A percentile compares a stretch with the other conserved stretches of the same genome.
phyloP scores from a whole-genome alignment of 2,888 invertebrate species.

The Lottia gigantea region DNA sequence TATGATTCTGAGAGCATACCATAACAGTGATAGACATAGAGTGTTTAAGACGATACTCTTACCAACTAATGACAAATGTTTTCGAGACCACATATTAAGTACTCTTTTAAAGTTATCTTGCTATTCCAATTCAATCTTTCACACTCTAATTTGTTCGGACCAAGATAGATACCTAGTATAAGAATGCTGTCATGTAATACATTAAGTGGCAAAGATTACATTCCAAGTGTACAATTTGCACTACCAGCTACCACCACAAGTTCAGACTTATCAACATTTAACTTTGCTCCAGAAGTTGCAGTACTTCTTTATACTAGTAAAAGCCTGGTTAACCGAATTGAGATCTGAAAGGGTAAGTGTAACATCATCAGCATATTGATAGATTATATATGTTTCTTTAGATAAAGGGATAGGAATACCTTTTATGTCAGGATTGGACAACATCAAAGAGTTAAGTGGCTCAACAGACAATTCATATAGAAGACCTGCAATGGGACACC shows the following conservation, averaged over 20 bases:
- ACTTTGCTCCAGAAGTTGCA: background rate
- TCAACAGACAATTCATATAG: background rate
- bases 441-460: background rate
- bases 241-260: background rate
- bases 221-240: background rate
- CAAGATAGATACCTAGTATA: slow-evolving; percentile 1
- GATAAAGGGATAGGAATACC: background rate
- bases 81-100: background rate
- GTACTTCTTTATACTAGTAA: background rate
- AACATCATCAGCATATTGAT: background rate
- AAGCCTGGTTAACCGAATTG: background rate
- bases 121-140: background rate
- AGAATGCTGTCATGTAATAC: background rate
- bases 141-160: background rate
- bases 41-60: background rate
- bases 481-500: background rate
- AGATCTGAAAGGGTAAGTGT: background rate
- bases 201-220: background rate
- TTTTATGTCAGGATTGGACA: background rate
- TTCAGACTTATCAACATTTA: background rate
- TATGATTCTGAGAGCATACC: slow-evolving; percentile 6
- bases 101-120: background rate
- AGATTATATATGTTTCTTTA: background rate
- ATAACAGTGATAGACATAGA: background rate
- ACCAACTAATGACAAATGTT: background rate